A percentile compares a stretch with the other conserved stretches of the same genome.
Conservation (phyloP, 2,797 vertebrate genomes). For the Danio jaintianensis region DNA sequence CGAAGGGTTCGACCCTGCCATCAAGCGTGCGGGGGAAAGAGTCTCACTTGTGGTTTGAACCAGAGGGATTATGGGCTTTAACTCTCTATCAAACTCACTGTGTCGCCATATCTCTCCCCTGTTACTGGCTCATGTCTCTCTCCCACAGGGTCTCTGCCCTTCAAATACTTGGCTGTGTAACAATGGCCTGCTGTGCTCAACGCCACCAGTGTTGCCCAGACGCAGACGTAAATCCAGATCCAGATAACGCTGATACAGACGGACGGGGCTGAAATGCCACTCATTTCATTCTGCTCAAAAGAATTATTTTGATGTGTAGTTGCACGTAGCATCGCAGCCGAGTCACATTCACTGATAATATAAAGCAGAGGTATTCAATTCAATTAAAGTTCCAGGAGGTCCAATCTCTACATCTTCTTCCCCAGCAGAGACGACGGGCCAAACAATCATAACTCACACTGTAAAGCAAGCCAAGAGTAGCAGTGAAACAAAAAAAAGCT, state of each 20-base stretch:
- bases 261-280: slow-evolving; percentile 28
- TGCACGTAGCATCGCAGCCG: slow-evolving; percentile 8
- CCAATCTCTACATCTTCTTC: slow-evolving; percentile 1
- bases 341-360: slow-evolving; percentile 22
- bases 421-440: not conserved
- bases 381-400: slow-evolving; percentile 24
- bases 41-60: slow-evolving; percentile 48
- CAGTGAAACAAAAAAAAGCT: not conserved
- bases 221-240: slow-evolving; percentile 34
- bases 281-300: slow-evolving; percentile 25
- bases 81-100: slow-evolving; percentile 46
- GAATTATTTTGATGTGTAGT: not conserved
- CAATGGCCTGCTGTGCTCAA: slow-evolving; percentile 47
- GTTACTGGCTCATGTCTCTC: slow-evolving; percentile 48
- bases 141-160: slow-evolving; percentile 49
- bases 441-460: not conserved
- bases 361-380: slow-evolving; percentile 18
- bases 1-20: slow-evolving; percentile 25
- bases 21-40: slow-evolving; percentile 17
- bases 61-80: slow-evolving; percentile 48
- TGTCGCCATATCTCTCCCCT: slow-evolving; percentile 41
- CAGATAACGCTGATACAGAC: slow-evolving; percentile 33
- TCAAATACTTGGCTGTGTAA: slow-evolving; percentile 46
- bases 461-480: not conserved
- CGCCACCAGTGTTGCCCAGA: slow-evolving; percentile 46